Evolutionary conservation across 2,113 vertebrate genomes (phyloP).

Genomic region (Henicopernis longicauda): DNA sequence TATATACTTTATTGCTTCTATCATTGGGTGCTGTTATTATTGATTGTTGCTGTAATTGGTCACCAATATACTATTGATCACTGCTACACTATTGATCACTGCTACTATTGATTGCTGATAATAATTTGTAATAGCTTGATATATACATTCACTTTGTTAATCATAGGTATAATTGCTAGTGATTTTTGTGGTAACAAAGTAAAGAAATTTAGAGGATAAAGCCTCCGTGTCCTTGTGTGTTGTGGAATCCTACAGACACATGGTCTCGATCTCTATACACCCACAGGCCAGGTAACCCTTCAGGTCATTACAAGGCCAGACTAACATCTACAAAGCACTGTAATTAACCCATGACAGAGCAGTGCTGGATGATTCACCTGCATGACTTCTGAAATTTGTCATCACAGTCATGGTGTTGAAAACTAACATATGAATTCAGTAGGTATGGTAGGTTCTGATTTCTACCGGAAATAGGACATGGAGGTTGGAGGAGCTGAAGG

Average conservation of each 20-base stretch:
- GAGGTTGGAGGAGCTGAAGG: neutral
- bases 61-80: no score
- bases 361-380: neutral
- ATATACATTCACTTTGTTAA: neutral
- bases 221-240: neutral
- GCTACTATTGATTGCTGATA: no score
- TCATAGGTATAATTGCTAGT: neutral
- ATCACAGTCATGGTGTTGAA: neutral
- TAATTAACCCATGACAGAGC: neutral
- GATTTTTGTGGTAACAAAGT: neutral
- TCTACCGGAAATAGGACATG: neutral
- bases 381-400: neutral
- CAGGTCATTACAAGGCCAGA: neutral
- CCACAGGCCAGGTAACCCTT: neutral
- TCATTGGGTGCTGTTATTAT: no score
- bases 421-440: neutral
- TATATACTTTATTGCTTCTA: no score
- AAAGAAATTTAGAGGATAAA: neutral
- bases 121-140: no score
- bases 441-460: neutral
- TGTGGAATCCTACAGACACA: neutral
- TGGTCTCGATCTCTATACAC: neutral
- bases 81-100: no score
- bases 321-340: neutral
- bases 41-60: no score